Base-by-base conservation (phyloP, 2,113 vertebrate species). In the Upupa epops region DNA sequence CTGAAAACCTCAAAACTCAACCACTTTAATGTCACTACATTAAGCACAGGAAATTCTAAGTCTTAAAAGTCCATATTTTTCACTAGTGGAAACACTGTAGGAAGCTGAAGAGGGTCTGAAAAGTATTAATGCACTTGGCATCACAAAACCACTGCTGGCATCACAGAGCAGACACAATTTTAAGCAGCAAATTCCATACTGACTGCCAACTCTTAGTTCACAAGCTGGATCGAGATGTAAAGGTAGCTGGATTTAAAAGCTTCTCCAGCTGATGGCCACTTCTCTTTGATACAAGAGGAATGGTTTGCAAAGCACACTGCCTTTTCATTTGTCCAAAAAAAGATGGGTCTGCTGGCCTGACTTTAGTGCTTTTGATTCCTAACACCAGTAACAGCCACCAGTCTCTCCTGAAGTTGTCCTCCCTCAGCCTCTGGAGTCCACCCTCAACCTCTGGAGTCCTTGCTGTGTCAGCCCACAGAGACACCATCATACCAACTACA, bases 401-500 rank as follows among this genome's bases (percentile, higher is more conserved):
- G 29, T 54, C 45, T 54, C 49, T 73, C 37, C 17, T 31, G 66
- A 42, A 15, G 15, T 15, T 42, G 85, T 49, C 48, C 17, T 82
- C 34, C 7, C 49, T n/a, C 16, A 73, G 40, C 13, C 16, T 40
- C 12, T 42, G 17, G 34, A 70, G 85, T 49, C 48, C 17, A 82
- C 34, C 7, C 49, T n/a, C 17, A 73, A 40, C 13, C 16, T 36
- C 12, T 21, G 88, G 70, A 65, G 26, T 32, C 52, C 55, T 36
- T 84, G 49, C 59, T 46, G 8, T 37, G 31, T 34, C 77, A 78
- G 31, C 15, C 37, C 46, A 61, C 34, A 29, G 42, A 58, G 55
- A n/a, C 20, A 26, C 9, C 0, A 0, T 52, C 42, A 31, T 2
- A 37, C 8, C 5, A 2, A 71, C 1, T 73, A 63, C 45, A 59